Percentiles rank a stretch among this genome's conserved stretches.
Evolutionary conservation across 2,797 vertebrate genomes (phyloP).

Genomic region (Lophius americanus): DNA sequence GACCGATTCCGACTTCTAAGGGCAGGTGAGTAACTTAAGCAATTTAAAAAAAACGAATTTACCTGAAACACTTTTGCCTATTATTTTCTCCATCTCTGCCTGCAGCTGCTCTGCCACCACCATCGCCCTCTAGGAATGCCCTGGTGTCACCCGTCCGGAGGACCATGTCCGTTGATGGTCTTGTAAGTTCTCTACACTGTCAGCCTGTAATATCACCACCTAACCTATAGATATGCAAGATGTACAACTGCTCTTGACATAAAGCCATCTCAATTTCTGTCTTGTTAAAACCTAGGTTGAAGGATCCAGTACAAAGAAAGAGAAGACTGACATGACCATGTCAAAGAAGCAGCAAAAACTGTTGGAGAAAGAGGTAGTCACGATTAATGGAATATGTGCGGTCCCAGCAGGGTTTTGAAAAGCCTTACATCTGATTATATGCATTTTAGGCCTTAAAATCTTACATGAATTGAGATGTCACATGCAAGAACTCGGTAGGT

Average conservation of each 20-base stretch:
- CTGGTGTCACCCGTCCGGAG: conserved; percentile 79
- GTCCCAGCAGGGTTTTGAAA: background rate
- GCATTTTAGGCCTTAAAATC: too few species aligned
- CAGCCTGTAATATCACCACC: background rate
- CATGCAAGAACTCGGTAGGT: too few species aligned
- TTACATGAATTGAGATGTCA: too few species aligned
- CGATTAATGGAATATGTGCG: background rate
- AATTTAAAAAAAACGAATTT: background rate
- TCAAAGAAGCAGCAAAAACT: conserved; percentile 87
- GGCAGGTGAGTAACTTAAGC: conserved; percentile 74
- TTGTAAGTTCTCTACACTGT: conserved; percentile 69
- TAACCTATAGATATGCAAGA: background rate
- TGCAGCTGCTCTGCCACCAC: conserved; percentile 53
- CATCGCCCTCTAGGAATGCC: conserved; percentile 57
- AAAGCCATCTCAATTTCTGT: background rate
- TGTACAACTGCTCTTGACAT: background rate
- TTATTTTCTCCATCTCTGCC: background rate
- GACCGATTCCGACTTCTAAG: conserved; percentile 76
- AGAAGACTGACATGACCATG: conserved; percentile 75
- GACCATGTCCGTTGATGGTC: conserved; percentile 80
- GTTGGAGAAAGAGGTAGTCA: conserved; percentile 90
- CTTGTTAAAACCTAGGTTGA: conserved; percentile 58
- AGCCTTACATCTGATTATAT: background rate
- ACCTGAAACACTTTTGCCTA: background rate
- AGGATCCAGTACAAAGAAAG: conserved; percentile 74